Conservation (phyloP, 2,888 invertebrate genomes). For the Choreutis nemorana region DNA sequence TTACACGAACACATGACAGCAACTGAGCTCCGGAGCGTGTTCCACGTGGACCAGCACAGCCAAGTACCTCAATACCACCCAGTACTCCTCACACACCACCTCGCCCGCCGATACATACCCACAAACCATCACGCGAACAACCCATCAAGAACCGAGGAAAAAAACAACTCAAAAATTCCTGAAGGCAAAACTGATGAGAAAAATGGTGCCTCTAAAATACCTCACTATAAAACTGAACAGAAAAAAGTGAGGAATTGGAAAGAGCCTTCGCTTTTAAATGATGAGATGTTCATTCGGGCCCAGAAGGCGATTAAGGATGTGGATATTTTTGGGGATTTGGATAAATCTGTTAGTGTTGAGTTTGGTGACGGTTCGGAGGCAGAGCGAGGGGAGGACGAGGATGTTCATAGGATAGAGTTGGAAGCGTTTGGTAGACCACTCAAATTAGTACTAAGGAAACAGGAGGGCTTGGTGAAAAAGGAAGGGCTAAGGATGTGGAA, state of each 20-base stretch:
- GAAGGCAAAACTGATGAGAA: no score
- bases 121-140: conserved; percentile 30
- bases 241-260: conserved; percentile 28
- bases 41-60: conserved; percentile 82
- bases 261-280: conserved; percentile 43
- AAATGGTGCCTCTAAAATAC: no score
- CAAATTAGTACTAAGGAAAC: conserved; percentile 77
- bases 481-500: conserved; percentile 84
- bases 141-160: conserved; percentile 23
- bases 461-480: conserved; percentile 79
- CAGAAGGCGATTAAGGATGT: conserved; percentile 44
- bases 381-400: conserved; percentile 40
- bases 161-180: no score
- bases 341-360: conserved; percentile 48
- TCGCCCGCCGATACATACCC: conserved; percentile 48
- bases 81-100: conserved; percentile 75
- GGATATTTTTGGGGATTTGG: conserved; percentile 48
- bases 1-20: conserved; percentile 89
- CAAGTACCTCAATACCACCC: conserved; percentile 87
- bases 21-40: conserved; percentile 81
- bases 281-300: conserved; percentile 50
- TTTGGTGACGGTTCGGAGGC: conserved; percentile 48
- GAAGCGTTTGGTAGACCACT: conserved; percentile 82
- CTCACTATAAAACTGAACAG: conserved; percentile 39
- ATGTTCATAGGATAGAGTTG: conserved; percentile 73